phyloP scores from a whole-genome alignment of 2,113 vertebrate genomes.

The Gallinago jamesoni region DNA sequence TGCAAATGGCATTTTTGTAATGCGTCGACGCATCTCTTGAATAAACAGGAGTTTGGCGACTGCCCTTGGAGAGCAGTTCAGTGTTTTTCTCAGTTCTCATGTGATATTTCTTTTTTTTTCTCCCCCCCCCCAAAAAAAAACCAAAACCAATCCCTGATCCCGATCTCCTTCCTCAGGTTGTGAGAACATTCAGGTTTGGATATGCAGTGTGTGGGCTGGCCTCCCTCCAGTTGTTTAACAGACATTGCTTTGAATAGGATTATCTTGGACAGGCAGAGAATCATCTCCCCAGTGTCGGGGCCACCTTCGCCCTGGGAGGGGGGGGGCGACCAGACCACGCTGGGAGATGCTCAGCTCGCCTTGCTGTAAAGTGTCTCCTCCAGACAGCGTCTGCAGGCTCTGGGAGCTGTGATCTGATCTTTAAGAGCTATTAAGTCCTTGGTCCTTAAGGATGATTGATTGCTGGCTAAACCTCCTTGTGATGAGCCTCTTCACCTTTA shows the following conservation, averaged over 20 bases:
- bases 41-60: conserved; percentile 3
- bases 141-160: neutral
- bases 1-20: neutral
- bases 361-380: neutral
- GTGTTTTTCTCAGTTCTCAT: neutral
- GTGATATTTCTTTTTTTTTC: neutral
- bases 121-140: neutral
- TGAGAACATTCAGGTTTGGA: conserved; percentile 30
- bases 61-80: neutral
- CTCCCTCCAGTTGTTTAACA: conserved; percentile 23
- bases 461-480: neutral
- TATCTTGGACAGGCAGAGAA: conserved; percentile 50
- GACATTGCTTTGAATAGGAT: conserved; percentile 50
- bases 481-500: conserved; percentile 9
- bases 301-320: neutral
- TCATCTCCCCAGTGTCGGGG: neutral
- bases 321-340: neutral
- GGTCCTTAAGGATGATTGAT: conserved; percentile 23
- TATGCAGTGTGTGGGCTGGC: conserved; percentile 46
- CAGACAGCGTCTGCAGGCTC: neutral
- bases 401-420: neutral
- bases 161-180: conserved; percentile 6
- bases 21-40: neutral
- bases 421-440: neutral
- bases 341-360: neutral